Base-by-base conservation (phyloP, 1,140 invertebrate genomes). In the Platyscapa corneri region DNA sequence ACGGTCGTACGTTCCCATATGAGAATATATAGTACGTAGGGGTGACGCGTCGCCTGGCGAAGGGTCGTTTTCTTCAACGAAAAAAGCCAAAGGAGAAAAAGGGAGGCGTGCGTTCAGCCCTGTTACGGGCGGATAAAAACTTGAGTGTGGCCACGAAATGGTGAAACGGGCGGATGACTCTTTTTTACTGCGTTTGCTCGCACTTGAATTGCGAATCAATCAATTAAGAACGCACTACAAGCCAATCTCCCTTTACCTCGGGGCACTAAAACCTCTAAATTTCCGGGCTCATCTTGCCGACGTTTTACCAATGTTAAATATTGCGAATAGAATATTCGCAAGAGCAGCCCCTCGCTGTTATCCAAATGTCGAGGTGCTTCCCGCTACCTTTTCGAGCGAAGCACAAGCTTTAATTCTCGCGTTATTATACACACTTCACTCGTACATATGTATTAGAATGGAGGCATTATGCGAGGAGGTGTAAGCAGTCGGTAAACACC, bases 1-100 rank as follows among this genome's bases (percentile, higher is more conserved):
- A 72, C 18, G 75, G 34, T 86, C 87, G 87, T 89, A 88, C 79
- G 88, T 89, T 88, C 88, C 87, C 87, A 89, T 88, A 89, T 88
- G 86, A 84, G 87, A 85, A 89, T 89, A 89, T 87, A 87, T n/a
- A n/a, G n/a, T n/a, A n/a, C 88, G 86, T 85, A 85, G 80, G 88
- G 86, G 87, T 70, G 87, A 84, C 82, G 85, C 81, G 83, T 78
- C 76, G 83, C 84, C 84, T 82, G 86, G 86, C 85, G 86, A 87
- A 89, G 89, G 89, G 89, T 88, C 75, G 82, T 49, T 83, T 76
- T 60, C 72, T 76, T 76, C 60, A 88, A 88, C 70, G 86, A 88
- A 87, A 87, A 46, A 86, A 80, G 81, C 87, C 86, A 84, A 77
- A 85, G 88, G 16, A 53, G 16, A 53, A 53, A 10, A 60, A 3